These are phyloP conservation scores for Nestor notabilis DNA, from an alignment of 2,113 vertebrate species.

Conservation along the genomic window DNA sequence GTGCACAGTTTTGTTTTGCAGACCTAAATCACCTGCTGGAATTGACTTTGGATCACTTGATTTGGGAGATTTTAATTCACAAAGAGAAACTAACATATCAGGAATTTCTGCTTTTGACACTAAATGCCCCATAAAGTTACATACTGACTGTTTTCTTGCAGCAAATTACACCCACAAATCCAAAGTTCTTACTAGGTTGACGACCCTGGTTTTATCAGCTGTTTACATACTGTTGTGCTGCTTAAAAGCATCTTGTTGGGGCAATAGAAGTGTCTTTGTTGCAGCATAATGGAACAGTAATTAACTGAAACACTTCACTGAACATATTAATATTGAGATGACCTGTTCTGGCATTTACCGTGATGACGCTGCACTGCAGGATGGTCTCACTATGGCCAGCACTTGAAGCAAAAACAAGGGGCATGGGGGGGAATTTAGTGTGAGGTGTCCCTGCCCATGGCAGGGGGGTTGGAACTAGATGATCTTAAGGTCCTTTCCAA, in stretches of 20 bases:
- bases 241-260: neutral
- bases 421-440: too few relatives aligned
- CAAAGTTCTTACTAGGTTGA: neutral
- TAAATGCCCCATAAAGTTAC: neutral
- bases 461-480: too few relatives aligned
- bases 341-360: neutral
- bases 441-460: too few relatives aligned
- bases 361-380: accelerated
- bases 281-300: neutral
- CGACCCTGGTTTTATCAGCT: neutral
- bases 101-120: neutral
- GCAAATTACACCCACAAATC: neutral
- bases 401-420: neutral
- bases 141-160: neutral
- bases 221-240: neutral
- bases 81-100: neutral
- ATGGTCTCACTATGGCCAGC: neutral
- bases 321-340: neutral
- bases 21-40: neutral
- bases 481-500: too few relatives aligned
- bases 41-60: neutral
- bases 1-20: neutral
- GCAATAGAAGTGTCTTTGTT: neutral
- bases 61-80: neutral
- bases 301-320: neutral